Evolutionary conservation across 2,797 vertebrate species (phyloP).

Genomic region (Parambassis ranga): DNA sequence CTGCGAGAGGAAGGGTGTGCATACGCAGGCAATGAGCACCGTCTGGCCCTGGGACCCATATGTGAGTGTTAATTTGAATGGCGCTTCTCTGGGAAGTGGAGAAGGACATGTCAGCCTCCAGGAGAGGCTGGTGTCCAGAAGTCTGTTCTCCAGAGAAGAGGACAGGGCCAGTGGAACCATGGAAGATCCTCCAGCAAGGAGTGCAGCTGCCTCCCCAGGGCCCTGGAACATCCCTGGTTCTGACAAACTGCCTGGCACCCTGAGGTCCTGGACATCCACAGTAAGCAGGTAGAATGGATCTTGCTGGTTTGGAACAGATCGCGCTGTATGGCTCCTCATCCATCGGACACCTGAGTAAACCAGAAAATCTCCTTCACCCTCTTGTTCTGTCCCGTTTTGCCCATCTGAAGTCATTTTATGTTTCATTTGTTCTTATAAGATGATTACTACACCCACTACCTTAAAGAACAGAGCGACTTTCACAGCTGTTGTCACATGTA

Average conservation of each 20-base stretch:
- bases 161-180: slow-evolving; percentile 73
- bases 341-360: slow-evolving; percentile 69
- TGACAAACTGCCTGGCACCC: slow-evolving; percentile 88
- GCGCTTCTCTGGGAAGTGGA: slow-evolving; percentile 74
- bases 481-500: slow-evolving; percentile 70
- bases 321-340: slow-evolving; percentile 57
- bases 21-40: slow-evolving; percentile 68
- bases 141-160: slow-evolving; percentile 73
- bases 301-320: slow-evolving; percentile 46
- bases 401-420: slow-evolving; percentile 73
- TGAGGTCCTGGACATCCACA: slow-evolving; percentile 90
- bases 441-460: slow-evolving; percentile 83
- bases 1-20: slow-evolving; percentile 81
- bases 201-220: slow-evolving; percentile 85
- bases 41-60: slow-evolving; percentile 78
- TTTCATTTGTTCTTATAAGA: slow-evolving; percentile 81
- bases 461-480: slow-evolving; percentile 81
- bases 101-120: slow-evolving; percentile 71
- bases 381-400: slow-evolving; percentile 43
- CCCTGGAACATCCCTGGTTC: slow-evolving; percentile 91
- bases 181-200: slow-evolving; percentile 77
- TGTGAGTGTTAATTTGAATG: slow-evolving; percentile 69
- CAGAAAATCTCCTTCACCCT: slow-evolving; percentile 28
- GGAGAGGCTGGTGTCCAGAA: slow-evolving; percentile 83
- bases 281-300: slow-evolving; percentile 87